Base-by-base conservation (phyloP, 2,113 vertebrate genomes). In the Ia io region DNA sequence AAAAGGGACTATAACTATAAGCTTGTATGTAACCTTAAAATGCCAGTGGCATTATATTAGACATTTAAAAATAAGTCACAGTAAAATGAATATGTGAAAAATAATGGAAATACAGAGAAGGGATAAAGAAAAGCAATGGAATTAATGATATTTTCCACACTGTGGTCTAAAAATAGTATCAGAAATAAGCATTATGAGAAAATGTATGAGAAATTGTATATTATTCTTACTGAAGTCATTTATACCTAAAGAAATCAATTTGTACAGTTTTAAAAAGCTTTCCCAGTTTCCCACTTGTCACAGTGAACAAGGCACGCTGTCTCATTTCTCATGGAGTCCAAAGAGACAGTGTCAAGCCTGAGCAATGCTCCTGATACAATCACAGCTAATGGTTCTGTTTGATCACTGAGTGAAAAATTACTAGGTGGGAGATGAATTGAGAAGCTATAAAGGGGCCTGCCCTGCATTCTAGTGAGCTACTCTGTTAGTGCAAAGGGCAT, bases 391-490 rank as follows among this genome's bases (percentile, higher is more conserved):
- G 78, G 28, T 70, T 93, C 93, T 79, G 65, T 94, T 88, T 97
- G 94, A 92, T 96, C 77, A 90, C 44, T 28, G 56, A 88, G 77
- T 87, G 37, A 95, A 78, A 95, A 97, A 95, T 95, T 74, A 82
- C 51, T 35, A 83, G 37, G 63, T 71, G 4, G n/a, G 49, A n/a
- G 28, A 77, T 51, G 93, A 96, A 96, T 28, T 40, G 93, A 92
- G 84, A 91, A 70, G 35, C 8, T 18, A 70, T 25, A 53, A n/a
- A 65, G 3, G 53, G 25, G n/a, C 88, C 82, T 53, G 44, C 51
- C 0, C 0, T 28, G 18, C 12, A 22, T 94, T n/a, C 82, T 69
- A 70, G 69, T 56, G 56, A 61, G 42, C 12, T 0, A 7, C 69
- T 82, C 70, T 92, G 28, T 63, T 63, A 40, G 35, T 51, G 23